Conservation (phyloP, 1,140 invertebrate genomes). For the Brachionus rubens region DNA sequence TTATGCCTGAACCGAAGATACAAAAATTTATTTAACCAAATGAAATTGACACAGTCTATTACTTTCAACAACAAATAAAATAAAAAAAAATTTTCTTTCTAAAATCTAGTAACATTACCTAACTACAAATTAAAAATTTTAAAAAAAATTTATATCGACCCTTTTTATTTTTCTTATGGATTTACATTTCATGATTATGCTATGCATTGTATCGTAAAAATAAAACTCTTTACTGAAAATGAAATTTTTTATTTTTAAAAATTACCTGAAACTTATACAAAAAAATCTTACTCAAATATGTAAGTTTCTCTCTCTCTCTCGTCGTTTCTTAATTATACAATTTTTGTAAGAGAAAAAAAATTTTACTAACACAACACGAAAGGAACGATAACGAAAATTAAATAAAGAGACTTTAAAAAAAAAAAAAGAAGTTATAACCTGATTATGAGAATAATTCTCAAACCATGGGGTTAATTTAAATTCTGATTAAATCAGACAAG, state of each 20-base stretch:
- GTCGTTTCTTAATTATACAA: constrained; percentile 13
- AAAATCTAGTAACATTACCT: neutral
- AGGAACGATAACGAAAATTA: neutral
- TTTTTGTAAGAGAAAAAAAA: neutral
- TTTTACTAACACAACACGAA: neutral
- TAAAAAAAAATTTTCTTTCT: neutral
- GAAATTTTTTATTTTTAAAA: too few relatives aligned
- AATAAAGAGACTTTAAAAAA: constrained; percentile 1
- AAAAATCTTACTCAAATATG: too few relatives aligned
- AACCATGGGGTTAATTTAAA: constrained; percentile 7
- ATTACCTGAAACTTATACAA: too few relatives aligned
- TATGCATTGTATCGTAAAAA: too few relatives aligned
- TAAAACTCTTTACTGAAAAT: too few relatives aligned
- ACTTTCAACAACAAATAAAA: neutral
- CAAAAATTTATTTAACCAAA: neutral
- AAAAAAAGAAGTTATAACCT: neutral
- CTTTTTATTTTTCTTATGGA: too few relatives aligned
- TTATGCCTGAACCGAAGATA: too few relatives aligned
- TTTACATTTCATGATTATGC: too few relatives aligned
- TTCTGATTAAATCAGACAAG: constrained; percentile 26
- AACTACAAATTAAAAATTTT: neutral
- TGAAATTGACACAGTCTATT: constrained; percentile 10
- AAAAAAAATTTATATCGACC: too few relatives aligned
- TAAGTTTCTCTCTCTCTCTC: too few relatives aligned
- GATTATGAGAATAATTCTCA: neutral